These are phyloP conservation scores for Enhydra lutris DNA, from an alignment of 2,113 vertebrate species.

Conservation along the genomic window DNA sequence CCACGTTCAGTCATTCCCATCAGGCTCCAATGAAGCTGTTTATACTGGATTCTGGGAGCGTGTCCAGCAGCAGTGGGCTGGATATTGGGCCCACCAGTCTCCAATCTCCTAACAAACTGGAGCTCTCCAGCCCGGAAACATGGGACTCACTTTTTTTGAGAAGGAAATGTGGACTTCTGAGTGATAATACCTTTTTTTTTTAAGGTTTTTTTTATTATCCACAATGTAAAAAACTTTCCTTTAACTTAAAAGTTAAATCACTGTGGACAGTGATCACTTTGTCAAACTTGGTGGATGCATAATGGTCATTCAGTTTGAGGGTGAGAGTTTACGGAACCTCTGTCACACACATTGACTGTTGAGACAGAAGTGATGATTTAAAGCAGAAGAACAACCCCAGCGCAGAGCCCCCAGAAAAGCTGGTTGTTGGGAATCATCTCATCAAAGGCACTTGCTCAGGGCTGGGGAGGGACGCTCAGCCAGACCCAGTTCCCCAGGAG, in stretches of 20 bases:
- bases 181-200: conserved; percentile 79
- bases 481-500: background rate
- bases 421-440: background rate
- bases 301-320: conserved; percentile 89
- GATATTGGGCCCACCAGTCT: background rate
- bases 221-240: conserved; percentile 95
- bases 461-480: fast-evolving
- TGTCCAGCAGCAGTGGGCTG: background rate
- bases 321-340: conserved; percentile 88
- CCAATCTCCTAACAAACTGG: background rate
- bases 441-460: background rate
- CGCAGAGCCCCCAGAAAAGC: no score
- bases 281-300: conserved; percentile 95
- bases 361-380: background rate
- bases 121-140: background rate
- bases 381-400: background rate
- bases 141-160: background rate
- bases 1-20: background rate
- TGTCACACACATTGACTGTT: conserved; percentile 80
- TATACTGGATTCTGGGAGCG: background rate
- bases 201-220: conserved; percentile 89
- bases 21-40: background rate
- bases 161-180: background rate
- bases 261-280: conserved; percentile 89
- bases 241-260: conserved; percentile 98